Conservation (phyloP, 2,797 vertebrate species). For the Oryzias sinensis region DNA sequence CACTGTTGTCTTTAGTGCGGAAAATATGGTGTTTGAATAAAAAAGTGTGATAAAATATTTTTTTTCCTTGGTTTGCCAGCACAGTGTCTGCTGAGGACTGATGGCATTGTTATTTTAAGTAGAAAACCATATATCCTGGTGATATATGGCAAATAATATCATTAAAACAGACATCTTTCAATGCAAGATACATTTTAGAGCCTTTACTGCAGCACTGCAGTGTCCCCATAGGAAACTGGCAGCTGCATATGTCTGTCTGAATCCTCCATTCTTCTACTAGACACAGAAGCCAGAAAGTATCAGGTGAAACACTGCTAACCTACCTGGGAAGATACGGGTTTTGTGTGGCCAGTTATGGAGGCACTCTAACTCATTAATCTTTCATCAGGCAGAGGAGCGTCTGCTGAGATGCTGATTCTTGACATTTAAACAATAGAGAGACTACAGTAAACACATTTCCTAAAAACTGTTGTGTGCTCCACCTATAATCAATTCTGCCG, state of each 20-base stretch:
- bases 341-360: constrained; percentile 42
- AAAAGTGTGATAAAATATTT: too few relatives aligned
- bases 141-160: too few relatives aligned
- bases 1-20: too few relatives aligned
- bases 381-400: constrained; percentile 52
- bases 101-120: too few relatives aligned
- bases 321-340: constrained; percentile 47
- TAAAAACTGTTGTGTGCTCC: constrained; percentile 60
- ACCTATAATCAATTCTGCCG: constrained; percentile 72
- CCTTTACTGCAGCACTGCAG: not conserved
- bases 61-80: too few relatives aligned
- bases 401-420: constrained; percentile 56
- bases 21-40: too few relatives aligned
- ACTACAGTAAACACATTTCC: constrained; percentile 72
- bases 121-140: too few relatives aligned
- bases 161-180: too few relatives aligned
- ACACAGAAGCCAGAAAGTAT: not conserved
- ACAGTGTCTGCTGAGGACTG: too few relatives aligned
- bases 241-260: not conserved
- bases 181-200: too few relatives aligned
- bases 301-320: constrained; percentile 24
- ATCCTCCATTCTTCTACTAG: not conserved
- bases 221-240: not conserved
- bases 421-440: constrained; percentile 62
- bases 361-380: constrained; percentile 64